These are phyloP conservation scores for Papilio xuthus DNA, from an alignment of 1,140 invertebrate species.

Conservation along the genomic window DNA sequence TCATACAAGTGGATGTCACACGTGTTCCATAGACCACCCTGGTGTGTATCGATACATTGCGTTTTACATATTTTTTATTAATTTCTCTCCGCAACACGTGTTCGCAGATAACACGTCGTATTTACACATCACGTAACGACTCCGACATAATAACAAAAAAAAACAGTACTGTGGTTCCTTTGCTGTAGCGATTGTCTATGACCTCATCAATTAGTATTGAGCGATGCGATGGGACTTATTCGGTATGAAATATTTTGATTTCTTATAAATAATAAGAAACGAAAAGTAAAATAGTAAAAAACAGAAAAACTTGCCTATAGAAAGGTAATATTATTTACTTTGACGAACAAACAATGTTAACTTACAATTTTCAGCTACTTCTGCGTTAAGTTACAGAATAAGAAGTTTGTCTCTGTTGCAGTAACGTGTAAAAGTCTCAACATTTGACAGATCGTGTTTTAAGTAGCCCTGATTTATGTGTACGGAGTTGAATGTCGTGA, in stretches of 20 bases:
- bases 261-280: no score
- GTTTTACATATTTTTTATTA: conserved; percentile 64
- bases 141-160: conserved; percentile 30
- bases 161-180: no score
- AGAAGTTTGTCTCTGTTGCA: conserved; percentile 31
- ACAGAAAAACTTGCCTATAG: no score
- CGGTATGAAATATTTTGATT: no score
- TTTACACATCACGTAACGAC: conserved; percentile 51
- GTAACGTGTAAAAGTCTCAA: conserved; percentile 49
- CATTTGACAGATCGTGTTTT: conserved; percentile 53
- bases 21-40: conserved; percentile 61
- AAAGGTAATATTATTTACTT: no score
- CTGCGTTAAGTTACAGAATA: background rate
- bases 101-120: conserved; percentile 57
- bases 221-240: no score
- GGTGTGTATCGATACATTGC: conserved; percentile 43
- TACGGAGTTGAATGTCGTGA: conserved; percentile 55
- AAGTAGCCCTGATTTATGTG: conserved; percentile 69
- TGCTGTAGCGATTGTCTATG: no score
- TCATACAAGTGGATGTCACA: conserved; percentile 46
- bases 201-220: no score
- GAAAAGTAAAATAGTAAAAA: no score
- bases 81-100: conserved; percentile 64
- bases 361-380: background rate
- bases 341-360: no score